Base-by-base conservation (phyloP, 2,797 vertebrate species). In the Clarias platycephalus region DNA sequence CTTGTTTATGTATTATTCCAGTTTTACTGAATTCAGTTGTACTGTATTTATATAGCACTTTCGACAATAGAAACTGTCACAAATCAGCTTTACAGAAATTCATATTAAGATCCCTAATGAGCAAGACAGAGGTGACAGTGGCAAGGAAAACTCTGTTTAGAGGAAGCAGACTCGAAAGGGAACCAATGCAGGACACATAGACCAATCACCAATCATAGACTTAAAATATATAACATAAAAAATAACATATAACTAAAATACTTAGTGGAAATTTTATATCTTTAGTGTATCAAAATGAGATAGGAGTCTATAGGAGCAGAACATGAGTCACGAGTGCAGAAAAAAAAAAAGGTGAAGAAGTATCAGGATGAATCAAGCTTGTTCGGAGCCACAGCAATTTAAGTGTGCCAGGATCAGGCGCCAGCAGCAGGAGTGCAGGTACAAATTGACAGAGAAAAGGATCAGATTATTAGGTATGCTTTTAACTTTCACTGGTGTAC, bases 111-210 rank as follows among this genome's bases (percentile, higher is more conserved):
- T 40, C 7, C 15, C 0, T 20, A 20, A 26, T 79, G 49, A 64
- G 40, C 6, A 49, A 64, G n/a, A 28, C n/a, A 64, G 37, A 28
- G 60, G 7, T 28, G 15, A 49, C 77, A 64, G 37, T 20, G 37
- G 34, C 37, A 79, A 62, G 4, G 22, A 75, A 57, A 31, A 26
- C 44, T 75, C n/a, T 75, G 49, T 34, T 55, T 74, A 74, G 15
- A 76, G 74, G 53, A 58, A 76, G 28, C 75, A 78, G 31, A 62
- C 57, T 62, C 57, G 16, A 44, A 44, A 79, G 76, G 31, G 37
- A 44, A 63, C 24, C 10, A 3, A 16, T 62, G 31, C 10, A 26
- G 31, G 55, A 60, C 31, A 60, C 4, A 77, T 31, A 20, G 4
- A 57, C 9, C n/a, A 31, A 31, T 28, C 44, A 60, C 55, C 44